Base-by-base conservation (phyloP, 2,797 vertebrate genomes). In the Bucorvus abyssinicus region DNA sequence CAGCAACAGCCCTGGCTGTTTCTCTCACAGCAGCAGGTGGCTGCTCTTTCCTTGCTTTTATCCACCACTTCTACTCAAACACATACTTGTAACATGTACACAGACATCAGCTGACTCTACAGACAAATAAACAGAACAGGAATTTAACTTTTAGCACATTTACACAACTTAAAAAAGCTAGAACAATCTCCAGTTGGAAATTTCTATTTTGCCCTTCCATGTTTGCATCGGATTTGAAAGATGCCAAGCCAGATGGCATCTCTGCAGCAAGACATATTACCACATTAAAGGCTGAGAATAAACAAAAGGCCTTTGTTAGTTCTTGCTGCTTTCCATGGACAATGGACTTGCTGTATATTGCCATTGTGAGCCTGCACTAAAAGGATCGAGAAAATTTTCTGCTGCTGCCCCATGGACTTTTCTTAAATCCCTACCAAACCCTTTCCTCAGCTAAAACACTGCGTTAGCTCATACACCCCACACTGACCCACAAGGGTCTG, bases 401-500 rank as follows among this genome's bases (percentile, higher is more conserved):
- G 38, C 9, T 40, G 11, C 27, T 47, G 23, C 32, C 17, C 21
- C 64, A 56, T 4, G 47, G 55, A 18, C 52, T 75, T 69, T 56
- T 22, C 36, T 19, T 52, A 80, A 78, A 80, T 24, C 38, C 50
- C 0, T 4, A 38, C 32, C 36, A 75, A 77, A 53, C 10, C 22
- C 44, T 42, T 67, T 56, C 42, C 49, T 71, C 14, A n/a, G 26
- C 8, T 75, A 49, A 56, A 78, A 63, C 20, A 40, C 1, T 17
- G 10, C 2, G 1, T 36, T 36, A 71, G 36, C 24, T 71, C 15
- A 61, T 0, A 26, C 0, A 2, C 38, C 47, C 30, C 16, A 36
- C 5, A 16, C 19, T 36, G 42, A 84, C 14, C 32, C 45, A 50
- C n/a, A 45, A 36, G 10, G 9, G 21, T 15, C 18, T 50, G 23